Evolutionary conservation across 2,888 invertebrate species (phyloP).

Genomic region (Ichneumoninae sp.): DNA sequence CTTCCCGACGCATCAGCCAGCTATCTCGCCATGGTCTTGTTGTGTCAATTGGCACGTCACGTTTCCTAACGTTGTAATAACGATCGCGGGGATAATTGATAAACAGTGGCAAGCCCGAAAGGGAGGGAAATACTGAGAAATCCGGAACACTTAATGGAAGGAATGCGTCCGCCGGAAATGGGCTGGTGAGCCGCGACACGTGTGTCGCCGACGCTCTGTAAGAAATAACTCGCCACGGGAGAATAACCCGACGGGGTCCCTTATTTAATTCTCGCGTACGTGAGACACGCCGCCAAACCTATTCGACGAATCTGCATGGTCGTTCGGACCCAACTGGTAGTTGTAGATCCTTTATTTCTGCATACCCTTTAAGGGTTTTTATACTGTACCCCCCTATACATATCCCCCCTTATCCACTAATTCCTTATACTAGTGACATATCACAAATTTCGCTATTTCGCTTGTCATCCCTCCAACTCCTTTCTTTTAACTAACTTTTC

Average conservation of each 20-base stretch:
- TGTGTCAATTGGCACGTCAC: conserved; percentile 59
- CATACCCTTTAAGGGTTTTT: too few relatives aligned
- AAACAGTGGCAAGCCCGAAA: conserved; percentile 26
- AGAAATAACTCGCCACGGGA: conserved; percentile 29
- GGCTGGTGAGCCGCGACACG: conserved; percentile 26
- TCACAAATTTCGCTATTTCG: too few relatives aligned
- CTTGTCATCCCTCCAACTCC: too few relatives aligned
- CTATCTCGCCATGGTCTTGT: conserved; percentile 49
- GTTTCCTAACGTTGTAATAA: conserved; percentile 57
- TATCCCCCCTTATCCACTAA: too few relatives aligned
- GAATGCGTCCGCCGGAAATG: conserved; percentile 59
- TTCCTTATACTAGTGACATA: too few relatives aligned
- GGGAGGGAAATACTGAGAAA: conserved; percentile 37
- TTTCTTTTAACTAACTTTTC: too few relatives aligned
- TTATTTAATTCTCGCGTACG: neutral
- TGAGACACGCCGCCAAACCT: neutral
- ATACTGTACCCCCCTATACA: too few relatives aligned
- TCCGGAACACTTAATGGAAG: conserved; percentile 54
- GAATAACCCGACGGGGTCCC: conserved; percentile 19
- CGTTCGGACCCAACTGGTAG: too few relatives aligned
- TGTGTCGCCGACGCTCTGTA: conserved; percentile 8
- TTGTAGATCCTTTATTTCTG: too few relatives aligned
- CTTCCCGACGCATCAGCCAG: conserved; percentile 25
- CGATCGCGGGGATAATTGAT: conserved; percentile 37
- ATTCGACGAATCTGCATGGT: neutral